phyloP scores from a whole-genome alignment of 2,113 vertebrate genomes.

The Microtus richardsoni region DNA sequence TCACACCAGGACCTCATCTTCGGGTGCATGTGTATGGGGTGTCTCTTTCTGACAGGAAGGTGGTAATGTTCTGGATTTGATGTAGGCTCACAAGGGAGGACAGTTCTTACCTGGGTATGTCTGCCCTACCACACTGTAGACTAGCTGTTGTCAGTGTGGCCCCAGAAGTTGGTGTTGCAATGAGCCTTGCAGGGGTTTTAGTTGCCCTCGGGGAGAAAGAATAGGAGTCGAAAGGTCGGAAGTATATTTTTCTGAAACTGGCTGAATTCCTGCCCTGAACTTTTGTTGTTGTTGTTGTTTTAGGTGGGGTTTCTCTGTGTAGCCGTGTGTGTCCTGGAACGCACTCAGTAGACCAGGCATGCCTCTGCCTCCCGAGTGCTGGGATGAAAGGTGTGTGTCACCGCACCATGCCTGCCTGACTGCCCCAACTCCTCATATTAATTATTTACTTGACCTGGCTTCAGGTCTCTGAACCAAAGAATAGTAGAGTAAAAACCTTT shows the following conservation, averaged over 20 bases:
- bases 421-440: neutral
- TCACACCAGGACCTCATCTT: neutral
- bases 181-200: neutral
- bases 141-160: neutral
- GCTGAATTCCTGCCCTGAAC: neutral
- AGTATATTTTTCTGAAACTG: neutral
- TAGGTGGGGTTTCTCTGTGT: neutral
- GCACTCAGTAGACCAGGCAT: neutral
- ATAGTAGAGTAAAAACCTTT: neutral
- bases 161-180: neutral
- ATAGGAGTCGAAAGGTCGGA: neutral
- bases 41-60: neutral
- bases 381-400: neutral
- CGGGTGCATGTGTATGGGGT: neutral
- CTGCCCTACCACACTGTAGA: neutral
- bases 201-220: neutral
- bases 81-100: neutral
- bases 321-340: neutral
- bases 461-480: neutral
- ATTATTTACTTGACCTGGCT: neutral
- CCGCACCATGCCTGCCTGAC: neutral
- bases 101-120: neutral
- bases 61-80: neutral
- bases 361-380: neutral
- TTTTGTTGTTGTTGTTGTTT: neutral